phyloP scores from a whole-genome alignment of 2,888 invertebrate species.

The Kryphioiulus occultus region DNA sequence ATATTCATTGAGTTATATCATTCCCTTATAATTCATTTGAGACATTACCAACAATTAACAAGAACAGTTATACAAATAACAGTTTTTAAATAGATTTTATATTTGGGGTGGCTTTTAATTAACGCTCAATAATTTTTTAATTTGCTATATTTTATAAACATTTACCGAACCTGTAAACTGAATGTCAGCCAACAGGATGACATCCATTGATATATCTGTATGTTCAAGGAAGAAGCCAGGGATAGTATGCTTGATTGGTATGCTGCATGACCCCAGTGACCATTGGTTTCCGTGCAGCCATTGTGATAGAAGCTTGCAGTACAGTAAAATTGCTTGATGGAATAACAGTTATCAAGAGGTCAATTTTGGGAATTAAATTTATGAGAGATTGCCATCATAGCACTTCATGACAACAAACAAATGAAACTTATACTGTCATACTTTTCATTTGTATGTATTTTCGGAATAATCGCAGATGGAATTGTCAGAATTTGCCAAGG shows the following conservation, averaged over 20 bases:
- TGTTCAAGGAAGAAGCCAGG: background rate
- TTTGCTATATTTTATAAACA: background rate
- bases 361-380: background rate
- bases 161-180: background rate
- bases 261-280: background rate
- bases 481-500: too few species aligned
- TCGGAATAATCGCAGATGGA: background rate
- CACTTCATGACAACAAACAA: background rate
- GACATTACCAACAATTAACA: slow-evolving; percentile 25
- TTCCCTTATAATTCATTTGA: background rate
- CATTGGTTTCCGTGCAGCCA: background rate
- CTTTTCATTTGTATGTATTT: background rate
- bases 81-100: slow-evolving; percentile 10
- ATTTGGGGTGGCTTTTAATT: background rate
- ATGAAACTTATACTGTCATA: background rate
- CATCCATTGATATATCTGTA: background rate
- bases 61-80: slow-evolving; percentile 19
- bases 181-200: background rate
- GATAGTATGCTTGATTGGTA: background rate
- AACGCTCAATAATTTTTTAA: slow-evolving; percentile 16
- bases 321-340: background rate
- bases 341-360: background rate
- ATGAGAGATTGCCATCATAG: background rate
- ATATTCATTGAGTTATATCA: slow-evolving; percentile 19
- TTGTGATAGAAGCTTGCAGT: background rate